A percentile compares a stretch with the other conserved stretches of the same genome.
Evolutionary conservation across 2,113 vertebrate genomes (phyloP).

Genomic region (Ophthalmolycus amberensis): DNA sequence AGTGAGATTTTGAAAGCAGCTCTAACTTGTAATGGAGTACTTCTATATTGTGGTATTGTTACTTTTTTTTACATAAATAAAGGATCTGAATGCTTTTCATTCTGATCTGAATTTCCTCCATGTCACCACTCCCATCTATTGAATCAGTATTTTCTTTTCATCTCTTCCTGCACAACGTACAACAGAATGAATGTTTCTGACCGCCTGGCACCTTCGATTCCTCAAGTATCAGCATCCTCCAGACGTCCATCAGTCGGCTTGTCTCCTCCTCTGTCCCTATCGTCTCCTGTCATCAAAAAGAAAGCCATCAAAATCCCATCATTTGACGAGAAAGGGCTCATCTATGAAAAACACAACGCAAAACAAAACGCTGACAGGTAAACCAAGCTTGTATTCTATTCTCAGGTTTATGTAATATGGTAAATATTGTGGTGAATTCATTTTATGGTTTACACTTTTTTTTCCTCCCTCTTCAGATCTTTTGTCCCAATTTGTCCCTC

Average conservation of each 20-base stretch:
- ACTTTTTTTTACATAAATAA: not conserved
- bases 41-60: not conserved
- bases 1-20: not conserved
- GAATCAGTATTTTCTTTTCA: slow-evolving; percentile 6
- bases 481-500: slow-evolving; percentile 50
- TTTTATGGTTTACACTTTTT: slow-evolving; percentile 2
- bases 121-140: not conserved
- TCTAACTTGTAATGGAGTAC: not conserved
- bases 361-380: slow-evolving; percentile 58
- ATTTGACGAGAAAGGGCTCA: slow-evolving; percentile 70
- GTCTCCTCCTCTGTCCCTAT: slow-evolving; percentile 69
- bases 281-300: slow-evolving; percentile 80
- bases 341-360: slow-evolving; percentile 40
- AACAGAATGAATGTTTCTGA: slow-evolving; percentile 74
- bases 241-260: slow-evolving; percentile 41
- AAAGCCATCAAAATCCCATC: slow-evolving; percentile 80
- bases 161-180: slow-evolving; percentile 2
- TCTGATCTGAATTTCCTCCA: not conserved
- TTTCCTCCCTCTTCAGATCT: slow-evolving; percentile 35
- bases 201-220: slow-evolving; percentile 51
- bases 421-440: not conserved
- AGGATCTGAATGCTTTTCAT: not conserved
- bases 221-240: slow-evolving; percentile 50
- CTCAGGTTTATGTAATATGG: slow-evolving; percentile 1
- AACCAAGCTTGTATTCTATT: not conserved